Conservation (phyloP, 2,113 vertebrate species). For the Actenoides lindsayi region DNA sequence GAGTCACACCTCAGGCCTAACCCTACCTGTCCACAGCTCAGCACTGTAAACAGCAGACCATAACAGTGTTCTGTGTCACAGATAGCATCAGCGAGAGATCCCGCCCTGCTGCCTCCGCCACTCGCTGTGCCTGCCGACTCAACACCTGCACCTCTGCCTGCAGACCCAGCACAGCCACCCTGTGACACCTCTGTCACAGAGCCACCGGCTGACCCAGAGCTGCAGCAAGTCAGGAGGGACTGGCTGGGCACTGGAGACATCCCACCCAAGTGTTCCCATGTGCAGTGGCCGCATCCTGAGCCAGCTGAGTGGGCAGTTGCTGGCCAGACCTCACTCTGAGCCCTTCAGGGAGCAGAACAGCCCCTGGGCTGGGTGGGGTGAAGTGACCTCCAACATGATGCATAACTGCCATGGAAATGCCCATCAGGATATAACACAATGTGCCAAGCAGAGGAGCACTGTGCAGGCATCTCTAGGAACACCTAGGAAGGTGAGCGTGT, state of each 20-base stretch:
- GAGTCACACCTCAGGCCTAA: slow-evolving; percentile 5
- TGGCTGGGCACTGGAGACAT: rapidly evolving
- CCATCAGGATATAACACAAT: neutral
- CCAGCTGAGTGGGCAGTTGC: neutral
- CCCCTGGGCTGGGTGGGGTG: neutral
- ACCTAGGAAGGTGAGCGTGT: neutral
- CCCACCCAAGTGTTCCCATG: neutral
- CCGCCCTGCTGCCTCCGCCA: neutral
- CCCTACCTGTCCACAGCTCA: neutral
- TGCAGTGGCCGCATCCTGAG: neutral
- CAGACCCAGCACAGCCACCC: neutral
- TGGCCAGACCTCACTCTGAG: neutral
- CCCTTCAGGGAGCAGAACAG: neutral
- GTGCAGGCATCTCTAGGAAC: neutral
- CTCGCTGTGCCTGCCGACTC: neutral
- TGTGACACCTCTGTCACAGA: rapidly evolving
- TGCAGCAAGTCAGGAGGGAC: neutral
- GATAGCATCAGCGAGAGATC: neutral
- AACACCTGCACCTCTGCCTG: rapidly evolving
- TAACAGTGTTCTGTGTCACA: neutral
- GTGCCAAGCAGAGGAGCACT: neutral
- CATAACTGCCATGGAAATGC: neutral
- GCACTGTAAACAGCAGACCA: neutral
- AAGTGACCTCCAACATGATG: rapidly evolving
- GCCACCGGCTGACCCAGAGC: neutral